Base-by-base conservation (phyloP, 2,888 invertebrate genomes). In the Branchellion lobata region DNA sequence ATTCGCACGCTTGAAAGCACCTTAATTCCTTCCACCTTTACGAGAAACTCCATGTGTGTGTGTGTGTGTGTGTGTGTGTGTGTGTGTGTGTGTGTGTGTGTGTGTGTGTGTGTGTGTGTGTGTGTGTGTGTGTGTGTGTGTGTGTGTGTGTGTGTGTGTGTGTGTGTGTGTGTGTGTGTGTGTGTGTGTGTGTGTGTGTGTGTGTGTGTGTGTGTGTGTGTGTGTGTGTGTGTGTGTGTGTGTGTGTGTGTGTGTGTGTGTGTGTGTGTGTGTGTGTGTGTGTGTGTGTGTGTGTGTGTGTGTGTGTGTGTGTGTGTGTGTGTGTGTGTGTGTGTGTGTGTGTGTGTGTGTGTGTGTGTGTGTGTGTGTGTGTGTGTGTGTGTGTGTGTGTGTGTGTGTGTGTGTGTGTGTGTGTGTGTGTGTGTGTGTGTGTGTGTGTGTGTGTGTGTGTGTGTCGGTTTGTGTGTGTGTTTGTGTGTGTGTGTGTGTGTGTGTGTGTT, bases 241-340 rank as follows among this genome's bases (percentile, higher is more conserved):
- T 57, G 61, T 57, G 61, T 57, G 61, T 57, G 61, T 57, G 61
- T 57, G 61, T 57, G 61, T 57, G 61, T 57, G 61, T 57, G 61
- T 57, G 61, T 57, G 61, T 57, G 61, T 57, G 61, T 57, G 61
- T 57, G 61, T 57, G 61, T 57, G 61, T 57, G 61, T 57, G 61
- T 57, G 61, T 57, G 61, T 57, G 61, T 57, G 61, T 57, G 61
- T 57, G 61, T 57, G 61, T 57, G 61, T 57, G 61, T 57, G 61
- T 79, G 73, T 72, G 72, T 72, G 79, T 79, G 72, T 79, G 57
- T 51, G 72, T 79, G 79, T 79, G 72, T 73, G 79, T 79, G 72
- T 79, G 79, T 79, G 72, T 79, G 79, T 73, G 72, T 73, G 79
- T 73, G 72, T 79, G 79, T 53, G 72, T 79, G 73, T 79, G 72